These are phyloP conservation scores for Podocnemis expansa DNA, from an alignment of 2,113 vertebrate species.

Conservation along the genomic window DNA sequence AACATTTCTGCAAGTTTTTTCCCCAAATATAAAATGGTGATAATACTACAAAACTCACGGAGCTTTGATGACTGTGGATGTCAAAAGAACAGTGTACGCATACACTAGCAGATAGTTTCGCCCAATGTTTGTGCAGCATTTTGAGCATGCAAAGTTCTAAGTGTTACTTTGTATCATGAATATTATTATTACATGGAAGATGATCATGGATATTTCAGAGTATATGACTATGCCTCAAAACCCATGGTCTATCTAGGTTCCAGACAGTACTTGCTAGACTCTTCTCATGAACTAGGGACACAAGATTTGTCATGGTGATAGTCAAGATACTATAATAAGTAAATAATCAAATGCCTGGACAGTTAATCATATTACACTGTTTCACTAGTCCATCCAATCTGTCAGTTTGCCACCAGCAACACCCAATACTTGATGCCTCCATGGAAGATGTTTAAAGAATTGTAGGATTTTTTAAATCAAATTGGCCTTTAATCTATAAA, in stretches of 20 bases:
- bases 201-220: neutral
- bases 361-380: neutral
- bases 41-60: neutral
- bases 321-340: neutral
- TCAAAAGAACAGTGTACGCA: neutral
- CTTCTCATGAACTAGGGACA: neutral
- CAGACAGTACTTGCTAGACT: neutral
- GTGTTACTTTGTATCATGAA: neutral
- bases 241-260: neutral
- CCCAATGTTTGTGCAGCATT: neutral
- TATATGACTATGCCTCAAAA: neutral
- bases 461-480: neutral
- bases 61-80: neutral
- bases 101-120: neutral
- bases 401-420: neutral
- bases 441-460: neutral
- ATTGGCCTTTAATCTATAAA: neutral
- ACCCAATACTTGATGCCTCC: neutral
- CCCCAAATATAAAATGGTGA: neutral
- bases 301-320: neutral
- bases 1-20: neutral
- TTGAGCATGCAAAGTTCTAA: fast-evolving
- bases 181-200: neutral
- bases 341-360: neutral
- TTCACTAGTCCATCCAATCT: neutral